Evolutionary conservation across 2,797 vertebrate species (phyloP), one percentile per base, ranked within the genome.

Genomic region (Ptychobarbus kaznakovi): DNA sequence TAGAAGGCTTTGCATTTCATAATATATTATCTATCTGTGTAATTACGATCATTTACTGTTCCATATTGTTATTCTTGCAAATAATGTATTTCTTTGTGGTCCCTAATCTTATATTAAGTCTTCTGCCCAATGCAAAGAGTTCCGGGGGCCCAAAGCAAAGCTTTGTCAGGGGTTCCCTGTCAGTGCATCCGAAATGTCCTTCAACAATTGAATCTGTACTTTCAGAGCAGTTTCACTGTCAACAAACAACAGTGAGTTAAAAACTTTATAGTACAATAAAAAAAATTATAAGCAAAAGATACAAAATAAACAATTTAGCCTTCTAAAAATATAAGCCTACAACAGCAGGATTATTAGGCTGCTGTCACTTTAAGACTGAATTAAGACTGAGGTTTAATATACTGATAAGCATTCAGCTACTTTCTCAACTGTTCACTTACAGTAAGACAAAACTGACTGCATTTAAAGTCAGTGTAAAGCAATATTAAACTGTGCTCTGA

Each of bases 51-150:
- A 66, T 83, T 25, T 28, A 75, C 12, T 22, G 15, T 66, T 25
- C 28, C 28, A 25, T 51, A 32, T 66, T 72, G 68, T 49, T 82
- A 22, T 65, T 74, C 10, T 65, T 63, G 9, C 56, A 73, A 61
- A 61, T 63, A 1, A 22, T 61, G 25, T 44, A 20, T 51, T 65
- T 46, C 12, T 13, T 8, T 38, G 8, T 49, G 28, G 10, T 82
- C 0, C 1, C 42, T 75, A 40, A 51, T 83, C n/a, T 46, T 82
- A 38, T 82, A 46, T 49, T 35, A n/a, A 1, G 25, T n/a, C 11
- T 49, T 38, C 10, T 38, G 16, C 32, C 8, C 65, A 20, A 18
- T 20, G 32, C 32, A 20, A 4, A 20, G 32, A 4, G 32, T 38
- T 20, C 61, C 15, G 12, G 61, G 61, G 25, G 12, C 25, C 12